phyloP scores from a whole-genome alignment of 2,888 invertebrate species.

The Phortica okadai region DNA sequence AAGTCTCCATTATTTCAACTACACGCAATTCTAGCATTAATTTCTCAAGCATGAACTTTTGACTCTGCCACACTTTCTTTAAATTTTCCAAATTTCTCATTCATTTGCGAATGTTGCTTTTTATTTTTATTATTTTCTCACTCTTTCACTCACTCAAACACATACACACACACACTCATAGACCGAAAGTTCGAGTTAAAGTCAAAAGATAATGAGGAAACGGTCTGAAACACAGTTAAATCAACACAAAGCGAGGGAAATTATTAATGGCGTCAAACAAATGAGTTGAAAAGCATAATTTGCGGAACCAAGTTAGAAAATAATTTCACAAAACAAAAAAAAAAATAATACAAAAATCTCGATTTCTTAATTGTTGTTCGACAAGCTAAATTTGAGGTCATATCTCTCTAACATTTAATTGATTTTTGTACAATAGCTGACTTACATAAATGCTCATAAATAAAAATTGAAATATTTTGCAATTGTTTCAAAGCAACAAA shows the following conservation, averaged over 20 bases:
- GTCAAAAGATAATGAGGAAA: slow-evolving; percentile 8
- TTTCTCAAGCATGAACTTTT: slow-evolving; percentile 33
- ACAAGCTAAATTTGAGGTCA: too few species aligned
- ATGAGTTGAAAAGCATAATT: neutral
- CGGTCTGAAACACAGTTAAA: slow-evolving; percentile 21
- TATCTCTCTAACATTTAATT: too few species aligned
- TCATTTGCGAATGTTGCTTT: neutral
- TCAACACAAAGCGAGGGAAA: neutral
- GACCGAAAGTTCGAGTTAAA: neutral
- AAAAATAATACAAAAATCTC: neutral
- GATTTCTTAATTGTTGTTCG: neutral
- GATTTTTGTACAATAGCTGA: too few species aligned
- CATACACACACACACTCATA: neutral
- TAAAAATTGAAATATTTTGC: too few species aligned
- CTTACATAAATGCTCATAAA: too few species aligned
- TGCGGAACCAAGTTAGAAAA: neutral
- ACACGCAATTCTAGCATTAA: slow-evolving; percentile 5
- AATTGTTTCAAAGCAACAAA: neutral
- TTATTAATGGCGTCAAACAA: neutral
- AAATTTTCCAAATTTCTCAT: neutral
- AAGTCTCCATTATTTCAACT: slow-evolving; percentile 16
- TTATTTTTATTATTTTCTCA: neutral
- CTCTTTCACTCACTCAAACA: neutral
- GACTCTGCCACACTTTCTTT: slow-evolving; percentile 28
- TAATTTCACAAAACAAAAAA: neutral